Base-by-base conservation (phyloP, 2,113 vertebrate species). In the Marmota monax region DNA sequence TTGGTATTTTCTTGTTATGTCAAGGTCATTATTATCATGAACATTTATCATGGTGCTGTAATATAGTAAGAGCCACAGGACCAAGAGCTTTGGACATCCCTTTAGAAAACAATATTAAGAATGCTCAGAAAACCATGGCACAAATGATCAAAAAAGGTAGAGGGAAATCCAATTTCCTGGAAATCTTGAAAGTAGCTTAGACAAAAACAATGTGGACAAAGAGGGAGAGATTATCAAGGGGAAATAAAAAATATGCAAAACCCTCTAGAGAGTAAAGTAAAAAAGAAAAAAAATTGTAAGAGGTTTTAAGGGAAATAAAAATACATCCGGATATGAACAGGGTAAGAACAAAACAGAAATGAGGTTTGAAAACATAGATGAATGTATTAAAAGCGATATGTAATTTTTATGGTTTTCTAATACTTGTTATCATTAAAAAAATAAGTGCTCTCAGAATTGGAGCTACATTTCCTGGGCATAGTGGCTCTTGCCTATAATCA, bases 271-370 rank as follows among this genome's bases (percentile, higher is more conserved):
- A 85, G 12, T 53, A 82, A 51, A 94, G 16, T 32, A 18, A 51
- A 11, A 96, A 89, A 88, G 2, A 48, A 45, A 42, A 6, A 32
- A 45, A 51, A 42, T 6, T 37, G 0, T 42, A 74, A 89, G 32
- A 69, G 32, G 22, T 16, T 78, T 96, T n/a, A 85, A 83, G 90
- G 53, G 18, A 78, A 92, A 70, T 48, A 58, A 73, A 94, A 80
- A 2, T 32, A 0, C 14, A 65, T 58, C 22, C 34, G 87, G n/a
- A 76, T 42, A 69, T 1, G 39, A 90, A 92, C 4, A 88, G 27
- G 39, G 9, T 53, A 74, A 45, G 17, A 93, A 86, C 70, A 69
- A 76, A 92, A 79, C 5, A 8, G 48, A 74, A 73, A 78, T 12
- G 69, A 73, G n/a, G 37, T 27, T 42, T 67, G n/a, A 74, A 73